phyloP scores from a whole-genome alignment of 2,797 vertebrate genomes.

The Phrynocephalus forsythii region DNA sequence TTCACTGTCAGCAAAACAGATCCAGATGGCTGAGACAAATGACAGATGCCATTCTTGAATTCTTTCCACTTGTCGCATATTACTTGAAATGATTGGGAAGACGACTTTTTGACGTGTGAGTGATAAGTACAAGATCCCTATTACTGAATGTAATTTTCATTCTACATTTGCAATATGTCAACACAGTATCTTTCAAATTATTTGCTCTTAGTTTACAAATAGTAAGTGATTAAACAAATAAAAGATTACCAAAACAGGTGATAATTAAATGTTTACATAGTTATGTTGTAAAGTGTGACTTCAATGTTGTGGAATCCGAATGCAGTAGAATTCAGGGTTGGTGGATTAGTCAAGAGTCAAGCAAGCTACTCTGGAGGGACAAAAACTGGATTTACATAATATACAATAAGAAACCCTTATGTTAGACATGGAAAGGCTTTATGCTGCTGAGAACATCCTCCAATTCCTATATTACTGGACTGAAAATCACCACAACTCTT shows the following conservation, averaged over 20 bases:
- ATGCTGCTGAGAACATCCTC: no score
- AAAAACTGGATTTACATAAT: neutral
- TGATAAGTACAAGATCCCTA: conserved; percentile 13
- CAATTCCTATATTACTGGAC: no score
- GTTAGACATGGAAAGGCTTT: neutral
- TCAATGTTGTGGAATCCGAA: neutral
- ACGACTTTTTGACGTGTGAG: conserved; percentile 14
- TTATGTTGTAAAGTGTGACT: neutral
- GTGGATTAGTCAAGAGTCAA: neutral
- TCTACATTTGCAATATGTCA: conserved; percentile 10
- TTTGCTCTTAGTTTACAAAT: neutral
- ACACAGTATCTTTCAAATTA: neutral
- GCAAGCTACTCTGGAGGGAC: neutral
- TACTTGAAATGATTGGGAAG: conserved; percentile 12
- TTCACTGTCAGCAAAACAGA: neutral
- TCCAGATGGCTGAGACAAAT: conserved; percentile 28
- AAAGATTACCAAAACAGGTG: neutral
- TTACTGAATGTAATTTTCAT: conserved; percentile 6
- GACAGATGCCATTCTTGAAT: conserved; percentile 13
- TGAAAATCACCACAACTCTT: no score
- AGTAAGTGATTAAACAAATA: neutral
- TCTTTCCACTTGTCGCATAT: conserved; percentile 8
- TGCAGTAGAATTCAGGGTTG: neutral
- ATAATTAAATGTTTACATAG: conserved; percentile 2
- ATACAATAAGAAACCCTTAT: neutral